These are phyloP conservation scores for Ctenodactylus gundi DNA, from an alignment of 2,113 vertebrate genomes.

Conservation along the genomic window DNA sequence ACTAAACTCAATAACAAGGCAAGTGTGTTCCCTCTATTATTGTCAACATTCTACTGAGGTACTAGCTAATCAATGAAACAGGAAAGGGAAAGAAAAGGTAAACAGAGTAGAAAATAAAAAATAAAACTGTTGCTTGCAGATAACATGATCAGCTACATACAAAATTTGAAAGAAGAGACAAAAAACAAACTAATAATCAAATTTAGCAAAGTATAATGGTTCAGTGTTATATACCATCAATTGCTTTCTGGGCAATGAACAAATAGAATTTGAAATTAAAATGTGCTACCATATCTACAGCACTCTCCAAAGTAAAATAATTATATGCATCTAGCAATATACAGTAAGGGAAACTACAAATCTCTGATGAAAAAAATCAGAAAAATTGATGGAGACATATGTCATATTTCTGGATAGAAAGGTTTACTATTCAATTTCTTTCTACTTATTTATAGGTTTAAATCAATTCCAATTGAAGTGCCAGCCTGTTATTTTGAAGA, in stretches of 20 bases:
- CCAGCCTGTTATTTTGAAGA: not conserved
- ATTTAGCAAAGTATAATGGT: not conserved
- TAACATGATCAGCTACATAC: not conserved
- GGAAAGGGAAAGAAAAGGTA: not conserved
- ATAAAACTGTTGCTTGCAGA: not conserved
- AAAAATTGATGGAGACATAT: not conserved
- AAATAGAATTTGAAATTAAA: not conserved
- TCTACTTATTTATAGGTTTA: not conserved
- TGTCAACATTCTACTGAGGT: not conserved
- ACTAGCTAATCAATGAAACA: not conserved
- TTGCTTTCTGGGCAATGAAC: not conserved
- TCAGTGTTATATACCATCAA: not conserved
- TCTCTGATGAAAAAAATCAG: not conserved
- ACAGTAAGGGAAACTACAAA: not conserved
- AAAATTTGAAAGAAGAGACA: not conserved
- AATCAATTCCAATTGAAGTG: not conserved
- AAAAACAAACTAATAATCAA: not conserved
- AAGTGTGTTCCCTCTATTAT: not conserved
- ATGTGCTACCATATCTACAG: not conserved
- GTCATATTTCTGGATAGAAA: not conserved
- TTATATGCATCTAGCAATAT: not conserved
- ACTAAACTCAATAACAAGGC: not conserved
- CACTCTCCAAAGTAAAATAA: not conserved
- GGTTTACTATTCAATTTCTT: not conserved
- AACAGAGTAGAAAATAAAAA: not conserved